phyloP scores from a whole-genome alignment of 2,113 vertebrate genomes.

The Columba janthina region DNA sequence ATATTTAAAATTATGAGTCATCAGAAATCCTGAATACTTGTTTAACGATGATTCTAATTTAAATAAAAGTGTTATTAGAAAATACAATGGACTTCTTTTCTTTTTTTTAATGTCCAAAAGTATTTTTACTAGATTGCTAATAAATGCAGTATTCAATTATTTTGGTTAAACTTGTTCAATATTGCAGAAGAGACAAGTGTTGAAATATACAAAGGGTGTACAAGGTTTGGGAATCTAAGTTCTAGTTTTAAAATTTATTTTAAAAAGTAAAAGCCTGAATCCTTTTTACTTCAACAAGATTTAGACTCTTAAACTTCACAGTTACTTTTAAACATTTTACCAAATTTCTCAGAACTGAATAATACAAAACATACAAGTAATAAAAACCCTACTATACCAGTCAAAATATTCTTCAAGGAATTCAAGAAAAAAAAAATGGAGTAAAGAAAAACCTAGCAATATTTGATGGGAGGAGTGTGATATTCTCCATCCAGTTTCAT shows the following conservation, averaged over 20 bases:
- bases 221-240: neutral
- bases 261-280: neutral
- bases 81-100: neutral
- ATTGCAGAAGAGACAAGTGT: neutral
- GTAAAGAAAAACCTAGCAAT: neutral
- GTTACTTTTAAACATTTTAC: neutral
- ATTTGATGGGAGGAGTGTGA: neutral
- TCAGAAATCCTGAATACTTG: neutral
- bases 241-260: neutral
- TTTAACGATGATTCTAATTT: neutral
- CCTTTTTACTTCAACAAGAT: neutral
- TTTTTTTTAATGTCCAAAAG: neutral
- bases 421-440: neutral
- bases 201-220: neutral
- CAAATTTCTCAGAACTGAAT: neutral
- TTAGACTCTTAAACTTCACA: neutral
- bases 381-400: accelerated
- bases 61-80: neutral
- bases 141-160: neutral
- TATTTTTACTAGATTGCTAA: neutral
- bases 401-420: neutral
- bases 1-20: neutral
- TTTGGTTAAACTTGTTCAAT: neutral
- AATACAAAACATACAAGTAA: neutral
- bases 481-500: neutral